Percentiles rank a stretch among this genome's conserved stretches.
Conservation (phyloP, 1,140 invertebrate species). For the Dermatophagoides farinae region DNA sequence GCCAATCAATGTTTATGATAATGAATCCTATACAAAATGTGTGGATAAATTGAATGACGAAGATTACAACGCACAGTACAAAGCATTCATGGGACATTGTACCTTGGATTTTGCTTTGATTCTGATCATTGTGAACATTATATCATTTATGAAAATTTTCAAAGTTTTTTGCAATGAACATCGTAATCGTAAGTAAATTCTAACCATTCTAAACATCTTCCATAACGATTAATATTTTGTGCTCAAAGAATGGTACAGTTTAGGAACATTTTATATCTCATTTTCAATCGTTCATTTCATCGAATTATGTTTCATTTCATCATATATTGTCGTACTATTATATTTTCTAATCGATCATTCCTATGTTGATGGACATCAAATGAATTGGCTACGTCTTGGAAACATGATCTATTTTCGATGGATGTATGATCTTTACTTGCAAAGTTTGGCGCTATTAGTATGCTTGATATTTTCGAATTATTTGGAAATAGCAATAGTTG, state of each 20-base stretch:
- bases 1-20: background rate
- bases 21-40: background rate
- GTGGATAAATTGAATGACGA: background rate
- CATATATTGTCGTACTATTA: background rate
- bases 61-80: background rate
- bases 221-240: background rate
- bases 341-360: background rate
- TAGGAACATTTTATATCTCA: background rate
- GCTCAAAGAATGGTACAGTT: background rate
- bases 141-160: background rate
- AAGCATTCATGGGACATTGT: background rate
- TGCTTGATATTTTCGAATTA: background rate
- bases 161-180: conserved; percentile 1
- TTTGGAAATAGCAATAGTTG: background rate
- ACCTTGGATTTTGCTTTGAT: background rate
- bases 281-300: background rate
- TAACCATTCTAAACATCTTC: background rate
- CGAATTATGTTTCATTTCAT: background rate
- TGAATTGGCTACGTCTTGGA: background rate
- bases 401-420: background rate
- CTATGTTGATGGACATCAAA: background rate
- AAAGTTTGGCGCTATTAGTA: background rate
- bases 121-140: background rate
- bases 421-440: background rate
- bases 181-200: background rate